Evolutionary conservation across 2,888 invertebrate genomes (phyloP), one percentile per base, ranked within the genome.

Genomic region (Archips crataeganus): DNA sequence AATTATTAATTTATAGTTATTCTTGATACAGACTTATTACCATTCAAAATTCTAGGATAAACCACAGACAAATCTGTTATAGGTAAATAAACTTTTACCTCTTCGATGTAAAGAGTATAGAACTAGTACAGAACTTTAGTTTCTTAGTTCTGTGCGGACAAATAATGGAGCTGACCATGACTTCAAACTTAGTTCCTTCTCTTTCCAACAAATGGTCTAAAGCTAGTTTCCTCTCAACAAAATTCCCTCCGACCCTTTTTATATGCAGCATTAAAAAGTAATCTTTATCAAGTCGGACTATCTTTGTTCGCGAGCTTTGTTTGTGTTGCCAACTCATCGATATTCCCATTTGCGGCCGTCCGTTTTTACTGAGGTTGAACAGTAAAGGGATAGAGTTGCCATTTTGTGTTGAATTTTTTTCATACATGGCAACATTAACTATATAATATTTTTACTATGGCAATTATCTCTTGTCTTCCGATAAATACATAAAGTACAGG

Each of bases 321-420:
- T 63, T 63, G 63, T 47, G 15, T 42, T 63, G 13, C 32, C 47
- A 57, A n/a, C 32, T 32, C 63, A 63, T 63, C 63, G 63, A 63
- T 63, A 63, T 63, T 63, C 63, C 63, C 63, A 63, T 63, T 47
- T 63, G 32, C 8, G 63, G 63, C 45, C 32, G 47, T 63, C 42
- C 34, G 32, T 63, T 63, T 63, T 63, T 63, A 63, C 63, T n/a
- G 63, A n/a, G 34, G 45, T 34, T 32, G 63, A 13, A 47, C 34
- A 34, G 32, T 13, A 13, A 13, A 8, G n/a, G 45, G 23, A 45
- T 63, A 23, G 63, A 63, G 63, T 47, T 32, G 47, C 23, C 3
- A 6, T 60, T 60, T 36, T 59, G 2, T 34, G 4, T 39, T 39
- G 5, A 39, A 39, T 39, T 39, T 39, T 36, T 39, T 6, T 1